Percentiles rank a stretch among this genome's conserved stretches.
Evolutionary conservation across 2,888 invertebrate species (phyloP).

Genomic region (Micoletzkya japonica): DNA sequence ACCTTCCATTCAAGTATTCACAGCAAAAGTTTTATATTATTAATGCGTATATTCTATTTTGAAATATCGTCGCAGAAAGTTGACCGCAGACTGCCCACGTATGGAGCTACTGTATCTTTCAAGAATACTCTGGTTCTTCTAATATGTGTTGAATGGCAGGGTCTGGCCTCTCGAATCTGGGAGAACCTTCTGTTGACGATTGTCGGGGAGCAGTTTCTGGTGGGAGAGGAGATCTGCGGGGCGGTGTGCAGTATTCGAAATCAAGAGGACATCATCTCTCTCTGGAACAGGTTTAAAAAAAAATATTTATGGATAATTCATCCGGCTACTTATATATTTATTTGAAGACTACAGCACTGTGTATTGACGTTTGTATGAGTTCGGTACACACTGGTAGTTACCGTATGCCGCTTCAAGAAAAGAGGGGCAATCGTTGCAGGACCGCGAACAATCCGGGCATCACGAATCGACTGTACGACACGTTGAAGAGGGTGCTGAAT

Average conservation of each 20-base stretch:
- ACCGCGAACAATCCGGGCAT: constrained; percentile 86
- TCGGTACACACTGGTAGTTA: no score
- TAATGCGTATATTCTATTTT: no score
- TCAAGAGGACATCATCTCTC: constrained; percentile 70
- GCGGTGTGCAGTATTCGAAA: constrained; percentile 91
- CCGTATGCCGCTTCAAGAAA: no score
- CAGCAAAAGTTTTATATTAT: no score
- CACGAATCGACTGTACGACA: constrained; percentile 89
- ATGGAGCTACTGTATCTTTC: no score
- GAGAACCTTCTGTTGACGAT: constrained; percentile 97
- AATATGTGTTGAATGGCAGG: no score
- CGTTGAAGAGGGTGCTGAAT: constrained; percentile 88
- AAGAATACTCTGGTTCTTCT: constrained; percentile 41
- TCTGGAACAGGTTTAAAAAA: constrained; percentile 52
- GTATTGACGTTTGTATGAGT: no score
- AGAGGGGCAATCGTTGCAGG: constrained; percentile 68
- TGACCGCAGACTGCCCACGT: no score
- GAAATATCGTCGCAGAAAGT: no score
- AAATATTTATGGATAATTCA: background rate
- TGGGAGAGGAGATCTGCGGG: constrained; percentile 88
- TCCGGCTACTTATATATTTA: constrained; percentile 6
- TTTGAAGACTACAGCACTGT: constrained; percentile 11
- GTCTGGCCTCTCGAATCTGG: constrained; percentile 93
- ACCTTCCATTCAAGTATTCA: no score
- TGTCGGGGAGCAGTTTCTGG: constrained; percentile 73